Conservation (phyloP, 2,797 vertebrate genomes). For the Trachurus trachurus region DNA sequence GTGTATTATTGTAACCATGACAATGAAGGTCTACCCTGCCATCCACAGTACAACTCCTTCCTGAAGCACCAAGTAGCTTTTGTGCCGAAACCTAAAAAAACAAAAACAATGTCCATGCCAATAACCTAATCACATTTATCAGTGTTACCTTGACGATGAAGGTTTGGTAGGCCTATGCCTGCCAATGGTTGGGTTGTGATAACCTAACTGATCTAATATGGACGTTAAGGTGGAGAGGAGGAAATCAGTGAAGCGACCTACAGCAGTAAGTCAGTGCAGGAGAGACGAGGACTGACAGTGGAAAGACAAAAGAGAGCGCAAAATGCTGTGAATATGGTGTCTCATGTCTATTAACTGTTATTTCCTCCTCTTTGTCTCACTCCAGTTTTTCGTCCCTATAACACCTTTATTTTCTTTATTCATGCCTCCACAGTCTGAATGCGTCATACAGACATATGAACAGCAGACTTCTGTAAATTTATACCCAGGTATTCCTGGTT, state of each 20-base stretch:
- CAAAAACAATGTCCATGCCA: neutral
- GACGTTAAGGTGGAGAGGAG: neutral
- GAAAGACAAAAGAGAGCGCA: slow-evolving; percentile 5
- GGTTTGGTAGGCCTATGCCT: neutral
- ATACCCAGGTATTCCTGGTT: neutral
- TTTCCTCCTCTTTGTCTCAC: slow-evolving; percentile 10
- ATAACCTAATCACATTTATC: neutral
- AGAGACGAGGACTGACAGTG: slow-evolving; percentile 1
- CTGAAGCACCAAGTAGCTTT: neutral
- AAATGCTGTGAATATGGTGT: neutral
- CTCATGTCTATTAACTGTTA: slow-evolving; percentile 19
- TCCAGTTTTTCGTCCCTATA: neutral
- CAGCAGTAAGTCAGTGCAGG: slow-evolving; percentile 9
- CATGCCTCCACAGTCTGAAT: neutral
- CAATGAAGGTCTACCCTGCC: too few species aligned
- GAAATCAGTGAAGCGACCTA: slow-evolving; percentile 46
- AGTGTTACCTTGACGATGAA: neutral
- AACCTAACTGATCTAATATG: neutral
- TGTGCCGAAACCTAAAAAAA: neutral
- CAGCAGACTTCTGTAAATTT: neutral
- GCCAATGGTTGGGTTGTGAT: neutral
- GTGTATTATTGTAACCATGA: neutral
- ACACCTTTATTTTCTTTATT: slow-evolving; percentile 1
- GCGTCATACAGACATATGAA: neutral
- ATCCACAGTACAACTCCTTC: neutral